A percentile compares a stretch with the other conserved stretches of the same genome.
These are phyloP conservation scores for Coregonus sp. DNA, from an alignment of 2,797 vertebrate species.

Conservation along the genomic window DNA sequence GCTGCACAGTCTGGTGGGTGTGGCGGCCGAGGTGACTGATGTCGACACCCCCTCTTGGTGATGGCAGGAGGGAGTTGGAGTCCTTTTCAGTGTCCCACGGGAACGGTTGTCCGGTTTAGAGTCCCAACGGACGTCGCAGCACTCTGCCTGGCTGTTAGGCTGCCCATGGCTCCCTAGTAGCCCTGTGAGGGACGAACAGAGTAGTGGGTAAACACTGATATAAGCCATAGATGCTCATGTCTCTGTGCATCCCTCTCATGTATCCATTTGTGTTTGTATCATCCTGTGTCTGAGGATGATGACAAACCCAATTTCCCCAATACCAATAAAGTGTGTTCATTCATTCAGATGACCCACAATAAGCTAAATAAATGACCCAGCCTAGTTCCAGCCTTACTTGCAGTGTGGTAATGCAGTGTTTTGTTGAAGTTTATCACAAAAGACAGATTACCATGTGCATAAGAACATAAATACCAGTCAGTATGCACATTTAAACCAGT, in stretches of 20 bases:
- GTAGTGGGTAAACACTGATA: background rate
- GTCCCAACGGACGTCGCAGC: conserved; percentile 74
- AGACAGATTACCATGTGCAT: background rate
- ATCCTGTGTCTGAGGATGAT: background rate
- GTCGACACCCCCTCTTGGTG: conserved; percentile 63
- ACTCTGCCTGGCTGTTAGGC: conserved; percentile 62
- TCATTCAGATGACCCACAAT: background rate
- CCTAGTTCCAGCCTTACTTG: background rate
- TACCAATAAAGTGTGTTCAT: background rate
- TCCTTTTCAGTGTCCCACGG: conserved; percentile 72
- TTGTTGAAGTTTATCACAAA: background rate
- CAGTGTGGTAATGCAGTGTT: background rate
- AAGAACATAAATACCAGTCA: background rate
- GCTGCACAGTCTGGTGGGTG: conserved; percentile 63
- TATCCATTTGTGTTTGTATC: background rate
- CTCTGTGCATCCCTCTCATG: background rate
- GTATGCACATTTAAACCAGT: background rate
- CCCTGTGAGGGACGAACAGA: conserved; percentile 50
- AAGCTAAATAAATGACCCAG: background rate
- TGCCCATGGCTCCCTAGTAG: conserved; percentile 54
- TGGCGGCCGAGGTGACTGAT: conserved; percentile 59
- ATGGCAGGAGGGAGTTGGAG: conserved; percentile 68
- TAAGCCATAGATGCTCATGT: background rate
- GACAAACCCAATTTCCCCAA: background rate
- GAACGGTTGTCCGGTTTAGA: conserved; percentile 65